Conservation (phyloP, 2,797 vertebrate species). For the Diplodus sargus region DNA sequence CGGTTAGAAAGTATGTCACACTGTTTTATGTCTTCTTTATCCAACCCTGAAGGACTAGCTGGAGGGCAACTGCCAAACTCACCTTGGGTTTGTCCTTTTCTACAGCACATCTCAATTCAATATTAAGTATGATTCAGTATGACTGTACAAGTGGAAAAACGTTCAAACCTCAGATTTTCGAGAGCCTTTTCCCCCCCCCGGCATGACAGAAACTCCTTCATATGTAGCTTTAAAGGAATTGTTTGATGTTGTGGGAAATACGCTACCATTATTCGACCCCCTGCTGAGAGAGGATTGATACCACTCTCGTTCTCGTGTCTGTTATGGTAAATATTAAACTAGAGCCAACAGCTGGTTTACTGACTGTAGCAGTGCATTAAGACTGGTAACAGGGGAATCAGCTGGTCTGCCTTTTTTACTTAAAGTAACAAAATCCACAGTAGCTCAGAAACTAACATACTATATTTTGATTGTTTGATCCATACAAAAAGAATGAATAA, state of each 20-base stretch:
- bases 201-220: not conserved
- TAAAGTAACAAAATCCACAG: not conserved
- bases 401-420: not conserved
- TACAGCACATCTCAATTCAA: slow-evolving; percentile 3
- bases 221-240: slow-evolving; percentile 9
- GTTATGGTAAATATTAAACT: not conserved
- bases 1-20: slow-evolving; percentile 34
- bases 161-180: not conserved
- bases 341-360: not conserved
- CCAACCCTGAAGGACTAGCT: slow-evolving; percentile 17
- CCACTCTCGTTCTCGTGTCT: not conserved
- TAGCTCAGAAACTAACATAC: not conserved
- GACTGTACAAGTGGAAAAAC: slow-evolving; percentile 5
- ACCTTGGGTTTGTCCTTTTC: slow-evolving; percentile 52
- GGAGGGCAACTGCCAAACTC: slow-evolving; percentile 36
- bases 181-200: not conserved
- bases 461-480: not conserved
- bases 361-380: not conserved
- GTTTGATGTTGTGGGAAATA: not conserved
- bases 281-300: not conserved
- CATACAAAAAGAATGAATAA: not conserved
- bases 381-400: not conserved
- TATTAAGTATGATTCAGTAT: not conserved
- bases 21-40: slow-evolving; percentile 35
- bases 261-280: not conserved